Evolutionary conservation across 2,113 vertebrate species (phyloP), one percentile per base, ranked within the genome.

Genomic region (Clupea harengus): DNA sequence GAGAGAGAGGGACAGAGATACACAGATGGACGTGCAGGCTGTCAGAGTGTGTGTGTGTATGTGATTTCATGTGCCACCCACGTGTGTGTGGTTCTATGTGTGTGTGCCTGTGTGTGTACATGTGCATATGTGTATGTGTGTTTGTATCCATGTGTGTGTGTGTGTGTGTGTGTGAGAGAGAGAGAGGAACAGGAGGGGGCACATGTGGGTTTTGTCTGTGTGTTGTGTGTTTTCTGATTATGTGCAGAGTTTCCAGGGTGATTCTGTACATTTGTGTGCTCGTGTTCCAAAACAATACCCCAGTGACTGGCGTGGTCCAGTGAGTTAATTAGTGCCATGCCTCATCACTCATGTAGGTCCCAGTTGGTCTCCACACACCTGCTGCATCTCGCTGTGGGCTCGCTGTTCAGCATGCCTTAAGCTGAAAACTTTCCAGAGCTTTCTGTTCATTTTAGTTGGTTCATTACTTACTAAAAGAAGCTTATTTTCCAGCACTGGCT

Each of bases 321-420:
- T 92, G 91, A 89, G 89, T 88, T 92, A 88, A 93, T 92, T 85
- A 88, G 89, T 89, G 89, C 89, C 75, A 91, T 89, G 92, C 93
- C 91, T 93, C 92, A 90, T 85, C 88, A 91, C 89, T 87, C 93
- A 88, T 87, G 86, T 89, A 28, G n/a, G 85, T 90, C 89, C 89
- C 91, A 82, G 91, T 89, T 90, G 90, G 72, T 88, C 91, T 83
- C 52, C 85, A 85, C 91, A 92, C 93, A 94, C 93, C 94, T 94
- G 93, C 91, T 92, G 87, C 92, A 89, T 52, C 86, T 92, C 87
- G 28, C 85, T 90, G 91, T 87, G 88, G 28, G 84, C 83, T 78
- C 28, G 72, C 20, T 32, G 28, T 28, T 17, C 72, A 78, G 72
- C 32, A 32, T 39, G 72, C 39, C 32, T 78, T 39, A 78, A 78